These are phyloP conservation scores for Cantharis rustica DNA, from an alignment of 2,888 invertebrate species.

Conservation along the genomic window DNA sequence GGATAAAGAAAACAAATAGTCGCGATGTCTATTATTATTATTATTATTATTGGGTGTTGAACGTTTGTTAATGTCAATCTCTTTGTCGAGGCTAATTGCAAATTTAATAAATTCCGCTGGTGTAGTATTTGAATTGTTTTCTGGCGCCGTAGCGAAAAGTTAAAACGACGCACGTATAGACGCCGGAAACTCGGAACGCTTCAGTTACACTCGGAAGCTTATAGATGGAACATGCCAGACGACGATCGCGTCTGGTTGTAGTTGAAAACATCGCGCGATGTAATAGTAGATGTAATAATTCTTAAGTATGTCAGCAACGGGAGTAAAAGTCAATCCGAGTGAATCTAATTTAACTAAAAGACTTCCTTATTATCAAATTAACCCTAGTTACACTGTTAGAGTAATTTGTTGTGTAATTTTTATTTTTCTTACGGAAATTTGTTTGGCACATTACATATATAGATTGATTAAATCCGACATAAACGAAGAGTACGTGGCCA, in stretches of 20 bases:
- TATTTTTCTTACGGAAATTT: constrained; percentile 53
- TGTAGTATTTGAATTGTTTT: not conserved
- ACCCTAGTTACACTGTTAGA: constrained; percentile 52
- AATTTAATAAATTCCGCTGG: not conserved
- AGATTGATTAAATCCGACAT: constrained; percentile 52
- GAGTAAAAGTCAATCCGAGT: constrained; percentile 24
- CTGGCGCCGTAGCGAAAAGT: not conserved
- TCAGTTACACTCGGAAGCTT: not conserved
- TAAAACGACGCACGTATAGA: not conserved
- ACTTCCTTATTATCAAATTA: constrained; percentile 38
- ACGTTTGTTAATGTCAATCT: not conserved
- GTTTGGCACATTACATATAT: constrained; percentile 53
- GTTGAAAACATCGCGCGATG: constrained; percentile 24
- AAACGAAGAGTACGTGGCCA: constrained; percentile 48
- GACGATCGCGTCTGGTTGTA: not conserved
- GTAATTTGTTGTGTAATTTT: constrained; percentile 54
- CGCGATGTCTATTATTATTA: not conserved
- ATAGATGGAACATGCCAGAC: not conserved
- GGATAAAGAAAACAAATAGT: too few relatives aligned
- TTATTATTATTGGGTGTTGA: not conserved
- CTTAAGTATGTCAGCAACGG: constrained; percentile 31
- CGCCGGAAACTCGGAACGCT: not conserved
- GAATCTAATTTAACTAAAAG: constrained; percentile 21
- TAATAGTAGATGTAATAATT: constrained; percentile 2
- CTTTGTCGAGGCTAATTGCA: not conserved